Evolutionary conservation across 2,113 vertebrate genomes (phyloP), one percentile per base, ranked within the genome.

Genomic region (Thamnaconus septentrionalis): DNA sequence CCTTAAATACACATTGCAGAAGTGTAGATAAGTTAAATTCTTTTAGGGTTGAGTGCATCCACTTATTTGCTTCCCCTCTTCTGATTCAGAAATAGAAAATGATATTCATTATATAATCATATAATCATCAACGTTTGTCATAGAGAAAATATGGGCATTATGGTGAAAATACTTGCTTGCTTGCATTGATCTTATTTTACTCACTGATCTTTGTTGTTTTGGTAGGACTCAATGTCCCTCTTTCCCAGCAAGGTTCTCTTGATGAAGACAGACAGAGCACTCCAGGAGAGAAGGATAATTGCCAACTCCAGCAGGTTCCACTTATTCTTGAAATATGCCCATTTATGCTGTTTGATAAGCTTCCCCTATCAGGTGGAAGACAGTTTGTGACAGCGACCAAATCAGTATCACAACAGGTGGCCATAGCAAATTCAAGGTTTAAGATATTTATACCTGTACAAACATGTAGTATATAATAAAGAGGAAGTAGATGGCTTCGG

Each of bases 401-500:
- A 53, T 31, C 2, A 31, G 5, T 1, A 41, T 18, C 39, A 6
- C 18, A 3, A 52, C 2, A 6, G 31, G 4, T 12, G 43, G 44
- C 41, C 3, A 3, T 5, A 31, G 39, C 39, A 31, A 46, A 61
- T 5, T 51, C 4, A 40, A 57, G 7, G 5, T 44, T 41, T 8
- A 3, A 54, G 3, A 3, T 10, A 54, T 53, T 49, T 45, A 59
- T 71, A 99, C 97, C 94, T 99, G 96, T 18, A 92, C 71, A 69
- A 86, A 82, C 96, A 98, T 98, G 84, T 98, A 98, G 86, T 97
- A 94, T 56, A 95, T 52, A 64, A 98, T 88, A 45, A 98, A 98
- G 66, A 98, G 85, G 82, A 96, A 94, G 85, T 97, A 98, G 61
- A 93, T 76, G 0, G 89, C 83, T 89, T 98, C 96, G 49, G 94